Evolutionary conservation across 2,888 invertebrate species (phyloP), one percentile per base, ranked within the genome.

Genomic region (Eurois occulta): DNA sequence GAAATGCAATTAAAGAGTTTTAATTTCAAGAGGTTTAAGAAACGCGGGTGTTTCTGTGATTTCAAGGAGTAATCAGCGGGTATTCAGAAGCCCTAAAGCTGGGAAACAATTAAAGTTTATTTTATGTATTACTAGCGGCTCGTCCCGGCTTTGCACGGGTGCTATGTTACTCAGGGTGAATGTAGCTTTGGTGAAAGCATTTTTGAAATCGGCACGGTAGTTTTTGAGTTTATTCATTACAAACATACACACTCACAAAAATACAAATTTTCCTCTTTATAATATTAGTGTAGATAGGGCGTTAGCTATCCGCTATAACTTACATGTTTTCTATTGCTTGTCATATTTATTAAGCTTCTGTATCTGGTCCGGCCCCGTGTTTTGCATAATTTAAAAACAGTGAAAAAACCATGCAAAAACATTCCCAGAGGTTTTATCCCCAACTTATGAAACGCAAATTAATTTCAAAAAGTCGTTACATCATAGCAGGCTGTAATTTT

Each of bases 401-500:
- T 41, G 11, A 21, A 70, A 60, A 68, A 43, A 52, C 18, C 7
- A 48, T 43, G 24, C 60, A 69, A n/a, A 3, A 2, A n/a, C 21
- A 10, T 13, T 13, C 10, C 52, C 16, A 62, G 67, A 43, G 58
- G 66, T 75, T 72, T 38, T 68, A 72, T 18, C 28, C 10, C 55
- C 32, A 52, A 60, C 67, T 65, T 68, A 72, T 73, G 52, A 71
- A 75, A 75, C 24, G 46, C 64, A 73, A 86, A 83, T 76, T 24
- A 73, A 72, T 78, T 81, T 71, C 72, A 68, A 21, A 70, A 81
- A 77, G 68, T 67, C 78, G 75, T 85, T 84, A 68, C 62, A 64
- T 72, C 71, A 60, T 71, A 78, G 67, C 55, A 13, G 52, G 24
- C 69, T 71, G 66, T 76, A 75, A 78, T 88, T 81, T 86, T 85